These are phyloP conservation scores for Willisornis vidua DNA, from an alignment of 2,113 vertebrate genomes.

Conservation along the genomic window DNA sequence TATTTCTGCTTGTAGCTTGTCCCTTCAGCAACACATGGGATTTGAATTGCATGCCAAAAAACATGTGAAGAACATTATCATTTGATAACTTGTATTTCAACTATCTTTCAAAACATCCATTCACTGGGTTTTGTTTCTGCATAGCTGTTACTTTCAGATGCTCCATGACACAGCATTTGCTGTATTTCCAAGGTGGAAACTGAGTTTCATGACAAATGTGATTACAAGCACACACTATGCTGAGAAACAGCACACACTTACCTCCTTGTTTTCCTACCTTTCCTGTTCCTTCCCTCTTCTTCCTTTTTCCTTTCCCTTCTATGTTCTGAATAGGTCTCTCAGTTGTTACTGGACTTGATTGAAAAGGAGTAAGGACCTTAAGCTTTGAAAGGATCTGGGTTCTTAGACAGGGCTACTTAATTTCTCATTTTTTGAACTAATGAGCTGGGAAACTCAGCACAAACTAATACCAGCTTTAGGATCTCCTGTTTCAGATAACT, in stretches of 20 bases:
- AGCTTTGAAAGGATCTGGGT: neutral
- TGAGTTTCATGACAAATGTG: neutral
- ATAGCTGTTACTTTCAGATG: neutral
- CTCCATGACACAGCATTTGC: neutral
- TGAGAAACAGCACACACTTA: neutral
- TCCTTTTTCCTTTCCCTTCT: neutral
- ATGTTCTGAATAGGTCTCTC: neutral
- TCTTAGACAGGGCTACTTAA: neutral
- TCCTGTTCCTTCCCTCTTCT: neutral
- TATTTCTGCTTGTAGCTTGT: neutral
- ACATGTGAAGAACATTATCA: neutral
- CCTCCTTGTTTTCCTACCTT: neutral
- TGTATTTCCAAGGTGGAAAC: neutral
- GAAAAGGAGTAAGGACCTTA: neutral
- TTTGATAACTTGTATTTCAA: neutral
- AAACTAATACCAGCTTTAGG: neutral
- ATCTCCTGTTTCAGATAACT: neutral
- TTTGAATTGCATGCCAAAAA: neutral
- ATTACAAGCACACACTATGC: neutral
- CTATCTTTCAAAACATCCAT: neutral
- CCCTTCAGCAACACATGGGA: neutral
- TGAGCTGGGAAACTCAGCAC: neutral
- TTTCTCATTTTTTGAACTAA: neutral
- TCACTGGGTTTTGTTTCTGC: neutral
- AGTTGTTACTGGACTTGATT: neutral